Evolutionary conservation across 2,113 vertebrate species (phyloP), one percentile per base, ranked within the genome.

Genomic region (Istiophorus platypterus): DNA sequence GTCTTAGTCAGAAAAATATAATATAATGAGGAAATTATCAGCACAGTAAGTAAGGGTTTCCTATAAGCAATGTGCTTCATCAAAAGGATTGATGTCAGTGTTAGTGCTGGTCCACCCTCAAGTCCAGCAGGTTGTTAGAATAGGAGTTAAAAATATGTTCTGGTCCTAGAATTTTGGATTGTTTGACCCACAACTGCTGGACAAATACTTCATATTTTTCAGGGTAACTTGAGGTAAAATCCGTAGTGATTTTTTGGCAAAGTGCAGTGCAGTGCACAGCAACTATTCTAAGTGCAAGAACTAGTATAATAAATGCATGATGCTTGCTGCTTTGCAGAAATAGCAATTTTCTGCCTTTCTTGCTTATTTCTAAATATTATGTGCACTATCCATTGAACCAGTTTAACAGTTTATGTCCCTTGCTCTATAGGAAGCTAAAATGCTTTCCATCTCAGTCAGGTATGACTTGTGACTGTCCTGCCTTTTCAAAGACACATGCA

Each of bases 401-500:
- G n/a, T 77, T 57, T 80, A 6, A 61, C 17, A 54, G 37, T 49
- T 78, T 34, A 14, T 54, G 14, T 42, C 29, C 26, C 34, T 13
- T 71, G 49, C 17, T 47, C 22, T 5, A 11, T 2, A 22, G 3
- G 27, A 85, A 58, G 39, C 10, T 24, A 58, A 26, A 57, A 78
- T 72, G 31, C 51, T 72, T 81, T 78, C 69, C 39, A 57, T 77
- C 34, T 79, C 64, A 76, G 57, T 83, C 69, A 80, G 72, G 76
- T 87, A 83, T 82, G 74, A 85, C 78, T 85, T 63, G 65, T 74
- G 82, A 62, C 26, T 56, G 72, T 82, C 78, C 80, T 89, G 74
- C 24, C 74, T 57, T 87, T 87, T 88, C 76, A 90, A 88, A 92
- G 88, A 83, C 76, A 41, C 15, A 68, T 47, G 10, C 67, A 59